These are phyloP conservation scores for Oreochromis grahami DNA, from an alignment of 2,797 vertebrate genomes.

Conservation along the genomic window DNA sequence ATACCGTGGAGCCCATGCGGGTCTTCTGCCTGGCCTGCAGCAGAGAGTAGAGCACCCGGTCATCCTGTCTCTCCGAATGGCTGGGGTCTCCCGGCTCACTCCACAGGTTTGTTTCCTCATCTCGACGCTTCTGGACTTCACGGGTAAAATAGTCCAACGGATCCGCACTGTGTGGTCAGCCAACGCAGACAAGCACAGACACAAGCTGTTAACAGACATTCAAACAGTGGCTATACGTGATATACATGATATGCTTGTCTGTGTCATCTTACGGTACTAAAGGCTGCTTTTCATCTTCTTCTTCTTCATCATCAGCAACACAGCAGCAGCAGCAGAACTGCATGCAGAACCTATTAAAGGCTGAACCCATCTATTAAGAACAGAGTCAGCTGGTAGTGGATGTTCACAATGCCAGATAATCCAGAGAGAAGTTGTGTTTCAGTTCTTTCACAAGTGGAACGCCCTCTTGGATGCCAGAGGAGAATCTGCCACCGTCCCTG, in stretches of 20 bases:
- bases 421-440: neutral
- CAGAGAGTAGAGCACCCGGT: constrained; percentile 73
- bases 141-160: constrained; percentile 81
- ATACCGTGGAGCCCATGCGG: constrained; percentile 77
- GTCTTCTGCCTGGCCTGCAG: constrained; percentile 77
- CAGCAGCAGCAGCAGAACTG: constrained; percentile 76
- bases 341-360: constrained; percentile 57
- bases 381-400: neutral
- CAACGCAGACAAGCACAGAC: constrained; percentile 1
- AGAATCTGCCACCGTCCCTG: neutral
- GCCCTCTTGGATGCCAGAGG: neutral
- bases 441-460: neutral
- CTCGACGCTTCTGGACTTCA: constrained; percentile 77
- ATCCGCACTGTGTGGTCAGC: constrained; percentile 57
- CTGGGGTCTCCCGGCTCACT: constrained; percentile 79
- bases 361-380: constrained; percentile 57
- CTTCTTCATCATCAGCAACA: constrained; percentile 27
- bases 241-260: neutral
- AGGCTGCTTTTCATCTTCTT: constrained; percentile 75
- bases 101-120: constrained; percentile 84
- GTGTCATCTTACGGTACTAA: constrained; percentile 65
- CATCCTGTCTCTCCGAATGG: constrained; percentile 80
- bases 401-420: neutral
- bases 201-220: neutral
- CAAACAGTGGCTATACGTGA: neutral